Evolutionary conservation across 2,888 invertebrate species (phyloP), one percentile per base, ranked within the genome.

Genomic region (Drosophila conformis): DNA sequence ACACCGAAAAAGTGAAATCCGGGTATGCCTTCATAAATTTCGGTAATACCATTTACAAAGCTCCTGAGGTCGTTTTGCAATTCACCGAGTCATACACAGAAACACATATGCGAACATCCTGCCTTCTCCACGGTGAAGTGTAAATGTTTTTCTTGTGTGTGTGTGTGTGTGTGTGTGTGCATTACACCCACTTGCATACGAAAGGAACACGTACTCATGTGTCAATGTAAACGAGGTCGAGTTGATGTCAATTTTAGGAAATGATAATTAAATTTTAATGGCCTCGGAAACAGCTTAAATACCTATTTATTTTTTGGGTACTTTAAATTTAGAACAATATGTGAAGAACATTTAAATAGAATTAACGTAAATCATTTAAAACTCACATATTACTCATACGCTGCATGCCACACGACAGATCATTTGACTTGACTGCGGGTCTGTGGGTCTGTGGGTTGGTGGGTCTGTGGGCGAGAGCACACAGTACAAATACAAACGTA

Each of bases 351-450:
- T n/a, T n/a, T 3, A 25, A 29, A 58, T 29, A 25, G 21, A 48
- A 33, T 62, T 31, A 54, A 52, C 38, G 33, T 46, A 59, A 68
- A 40, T 69, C 53, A 48, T 53, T n/a, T 31, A 21, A 38, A 13
- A 59, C 33, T 0, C 13, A 53, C 18, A n/a, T 35, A 74, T 78
- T 67, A 67, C 71, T 48, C 61, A 65, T 62, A 59, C 75, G 67
- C 48, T 63, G n/a, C 78, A 69, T 69, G 69, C 56, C 49, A 74
- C 70, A 62, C 56, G 57, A 65, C 59, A 66, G 73, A 76, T 61
- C 79, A 72, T 70, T 72, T 72, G 76, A 70, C 73, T 76, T 74
- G 83, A 59, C 66, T 79, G 60, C 51, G 13, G 60, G 46, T 25
- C 4, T 2, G 15, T 46, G 8, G 4, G 13, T 21, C 7, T 1